Conservation (phyloP, 2,888 invertebrate species). For the Drosophila rubida region DNA sequence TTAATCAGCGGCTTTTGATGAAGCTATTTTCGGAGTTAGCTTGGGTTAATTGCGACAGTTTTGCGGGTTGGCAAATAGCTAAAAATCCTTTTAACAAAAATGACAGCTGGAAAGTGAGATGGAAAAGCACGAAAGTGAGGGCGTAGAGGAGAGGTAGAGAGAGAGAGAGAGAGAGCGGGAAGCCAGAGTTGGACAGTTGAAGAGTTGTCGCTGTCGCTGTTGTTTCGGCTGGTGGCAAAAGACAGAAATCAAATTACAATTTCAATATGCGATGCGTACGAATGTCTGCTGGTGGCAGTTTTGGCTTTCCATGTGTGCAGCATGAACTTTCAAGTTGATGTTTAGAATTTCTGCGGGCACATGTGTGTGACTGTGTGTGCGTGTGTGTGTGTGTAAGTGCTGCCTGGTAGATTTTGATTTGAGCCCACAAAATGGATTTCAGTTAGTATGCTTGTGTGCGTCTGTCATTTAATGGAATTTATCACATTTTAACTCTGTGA, state of each 20-base stretch:
- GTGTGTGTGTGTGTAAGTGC: constrained; percentile 7
- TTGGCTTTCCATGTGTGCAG: constrained; percentile 76
- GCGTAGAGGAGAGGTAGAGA: too few relatives aligned
- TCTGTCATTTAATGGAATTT: constrained; percentile 79
- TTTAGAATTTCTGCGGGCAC: constrained; percentile 53
- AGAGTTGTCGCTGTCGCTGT: constrained; percentile 38
- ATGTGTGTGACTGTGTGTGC: constrained; percentile 5
- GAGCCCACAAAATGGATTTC: constrained; percentile 72
- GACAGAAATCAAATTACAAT: constrained; percentile 80
- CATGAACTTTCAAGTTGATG: constrained; percentile 75
- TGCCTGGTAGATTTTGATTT: constrained; percentile 65
- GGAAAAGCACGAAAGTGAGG: background rate
- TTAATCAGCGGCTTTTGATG: constrained; percentile 27
- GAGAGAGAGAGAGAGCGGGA: background rate
- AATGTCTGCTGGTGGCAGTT: constrained; percentile 77
- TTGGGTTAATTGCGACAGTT: constrained; percentile 7
- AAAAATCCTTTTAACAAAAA: constrained; percentile 1
- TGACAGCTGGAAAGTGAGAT: constrained; percentile 14
- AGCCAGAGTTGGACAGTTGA: constrained; percentile 31
- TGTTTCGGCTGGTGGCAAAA: constrained; percentile 65
- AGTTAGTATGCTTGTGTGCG: constrained; percentile 31
- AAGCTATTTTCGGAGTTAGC: constrained; percentile 17
- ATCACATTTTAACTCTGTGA: constrained; percentile 78
- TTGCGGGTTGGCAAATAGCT: background rate
- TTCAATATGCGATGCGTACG: constrained; percentile 78